Conservation (phyloP, 2,113 vertebrate genomes). For the Oophaga pumilio region DNA sequence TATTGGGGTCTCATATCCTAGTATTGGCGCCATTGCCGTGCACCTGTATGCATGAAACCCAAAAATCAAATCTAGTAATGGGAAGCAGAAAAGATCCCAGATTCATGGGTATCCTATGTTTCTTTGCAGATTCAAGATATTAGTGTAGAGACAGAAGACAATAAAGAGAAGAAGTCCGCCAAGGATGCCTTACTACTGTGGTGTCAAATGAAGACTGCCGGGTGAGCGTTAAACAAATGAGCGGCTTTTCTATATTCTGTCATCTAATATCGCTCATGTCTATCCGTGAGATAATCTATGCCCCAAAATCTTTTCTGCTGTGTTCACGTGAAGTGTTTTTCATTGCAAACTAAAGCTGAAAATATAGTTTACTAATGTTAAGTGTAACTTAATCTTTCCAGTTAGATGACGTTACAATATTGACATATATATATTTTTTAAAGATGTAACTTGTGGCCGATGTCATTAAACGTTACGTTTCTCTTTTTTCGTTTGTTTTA, state of each 20-base stretch:
- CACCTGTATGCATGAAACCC: neutral
- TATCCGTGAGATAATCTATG: neutral
- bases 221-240: slow-evolving; percentile 71
- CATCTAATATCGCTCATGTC: neutral
- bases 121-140: slow-evolving; percentile 90
- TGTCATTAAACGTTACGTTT: neutral
- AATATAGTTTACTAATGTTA: neutral
- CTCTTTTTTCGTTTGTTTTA: slow-evolving; percentile 54
- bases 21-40: neutral
- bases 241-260: neutral
- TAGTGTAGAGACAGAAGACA: slow-evolving; percentile 92
- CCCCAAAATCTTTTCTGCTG: neutral
- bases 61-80: neutral
- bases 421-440: neutral
- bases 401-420: neutral
- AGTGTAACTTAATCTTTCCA: neutral
- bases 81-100: neutral
- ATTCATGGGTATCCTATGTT: neutral
- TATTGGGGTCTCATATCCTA: neutral
- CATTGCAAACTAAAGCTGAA: neutral
- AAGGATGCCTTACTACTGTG: slow-evolving; percentile 92
- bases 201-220: slow-evolving; percentile 97
- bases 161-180: slow-evolving; percentile 92
- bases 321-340: neutral
- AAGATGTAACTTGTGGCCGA: neutral